Base-by-base conservation (phyloP, 1,140 invertebrate genomes). In the Heliconius hewitsoni region DNA sequence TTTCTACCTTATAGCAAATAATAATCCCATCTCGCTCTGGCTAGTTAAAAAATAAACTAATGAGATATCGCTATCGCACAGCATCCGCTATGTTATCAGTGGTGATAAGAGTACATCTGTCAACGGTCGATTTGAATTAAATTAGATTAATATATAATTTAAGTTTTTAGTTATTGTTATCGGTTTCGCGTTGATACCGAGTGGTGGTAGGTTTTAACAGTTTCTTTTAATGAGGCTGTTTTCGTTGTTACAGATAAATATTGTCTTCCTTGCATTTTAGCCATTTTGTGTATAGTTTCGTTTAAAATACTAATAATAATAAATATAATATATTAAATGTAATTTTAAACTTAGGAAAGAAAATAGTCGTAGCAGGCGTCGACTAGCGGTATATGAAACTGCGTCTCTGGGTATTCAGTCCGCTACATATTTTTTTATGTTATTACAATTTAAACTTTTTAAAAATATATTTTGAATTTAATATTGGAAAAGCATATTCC, bases 31-130 rank as follows among this genome's bases (percentile, higher is more conserved):
- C 79, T 89, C 83, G 80, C 85, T 83, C 82, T 66, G 82, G 82
- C 79, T 84, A 84, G 83, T 85, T 87, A 83, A 81, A 83, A 89
- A 87, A 85, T 86, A 83, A 87, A 88, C 84, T 88, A 86, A 89
- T 86, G 84, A 87, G 81, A 87, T 85, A 83, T 88, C 81, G 79
- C 80, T 85, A 87, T 84, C 88, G 82, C 37, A 27, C 87, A 89
- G 89, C 87, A 89, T 89, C 89, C 89, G 88, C 83, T 81, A 83
- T 77, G 81, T 78, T 88, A 90, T 90, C 87, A 77, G 72, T n/a
- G 37, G 52, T 82, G 87, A 90, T 90, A 89, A 84, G 73, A 71
- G 50, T 76, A 81, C 85, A 88, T 87, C 88, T 86, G 84, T 82
- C 52, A 82, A 60, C 77, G 76, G 76, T 78, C 81, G 79, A 83